Conservation (phyloP, 2,888 invertebrate genomes). For the Zhuqinia jingwanae region DNA sequence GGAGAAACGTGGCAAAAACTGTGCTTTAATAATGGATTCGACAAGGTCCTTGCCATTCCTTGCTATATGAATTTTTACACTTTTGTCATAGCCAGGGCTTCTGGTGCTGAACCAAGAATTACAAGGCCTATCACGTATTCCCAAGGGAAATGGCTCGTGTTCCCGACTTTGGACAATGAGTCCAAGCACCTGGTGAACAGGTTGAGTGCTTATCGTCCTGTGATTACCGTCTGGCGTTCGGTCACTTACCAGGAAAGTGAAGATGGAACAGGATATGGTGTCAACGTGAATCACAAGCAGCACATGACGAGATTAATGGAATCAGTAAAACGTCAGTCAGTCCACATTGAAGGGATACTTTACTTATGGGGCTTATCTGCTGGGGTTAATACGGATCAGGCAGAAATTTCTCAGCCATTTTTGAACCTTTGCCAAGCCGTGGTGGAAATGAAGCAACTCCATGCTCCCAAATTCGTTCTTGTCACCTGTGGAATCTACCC, state of each 20-base stretch:
- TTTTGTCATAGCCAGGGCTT: slow-evolving; percentile 32
- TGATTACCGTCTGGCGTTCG: slow-evolving; percentile 39
- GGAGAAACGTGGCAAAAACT: slow-evolving; percentile 54
- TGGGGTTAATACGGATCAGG: slow-evolving; percentile 32
- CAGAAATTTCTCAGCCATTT: slow-evolving; percentile 54
- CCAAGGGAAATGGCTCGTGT: slow-evolving; percentile 51
- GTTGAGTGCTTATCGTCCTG: slow-evolving; percentile 26
- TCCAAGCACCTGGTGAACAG: slow-evolving; percentile 42
- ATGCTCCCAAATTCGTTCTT: slow-evolving; percentile 52
- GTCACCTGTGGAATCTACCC: slow-evolving; percentile 35
- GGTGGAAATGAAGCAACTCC: slow-evolving; percentile 38
- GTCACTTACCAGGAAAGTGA: slow-evolving; percentile 38
- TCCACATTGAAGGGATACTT: slow-evolving; percentile 59
- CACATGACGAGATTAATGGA: slow-evolving; percentile 56
- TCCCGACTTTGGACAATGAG: slow-evolving; percentile 38
- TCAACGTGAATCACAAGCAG: slow-evolving; percentile 43
- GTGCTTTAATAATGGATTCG: slow-evolving; percentile 36
- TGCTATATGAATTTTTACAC: slow-evolving; percentile 19
- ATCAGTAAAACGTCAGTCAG: background rate
- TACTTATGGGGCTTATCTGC: slow-evolving; percentile 64
- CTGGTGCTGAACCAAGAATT: background rate
- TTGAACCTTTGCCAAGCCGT: slow-evolving; percentile 56
- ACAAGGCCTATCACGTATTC: slow-evolving; percentile 5
- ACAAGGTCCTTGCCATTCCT: background rate
- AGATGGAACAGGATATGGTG: slow-evolving; percentile 23